Base-by-base conservation (phyloP, 2,113 vertebrate species). In the Larimichthys polyactis region DNA sequence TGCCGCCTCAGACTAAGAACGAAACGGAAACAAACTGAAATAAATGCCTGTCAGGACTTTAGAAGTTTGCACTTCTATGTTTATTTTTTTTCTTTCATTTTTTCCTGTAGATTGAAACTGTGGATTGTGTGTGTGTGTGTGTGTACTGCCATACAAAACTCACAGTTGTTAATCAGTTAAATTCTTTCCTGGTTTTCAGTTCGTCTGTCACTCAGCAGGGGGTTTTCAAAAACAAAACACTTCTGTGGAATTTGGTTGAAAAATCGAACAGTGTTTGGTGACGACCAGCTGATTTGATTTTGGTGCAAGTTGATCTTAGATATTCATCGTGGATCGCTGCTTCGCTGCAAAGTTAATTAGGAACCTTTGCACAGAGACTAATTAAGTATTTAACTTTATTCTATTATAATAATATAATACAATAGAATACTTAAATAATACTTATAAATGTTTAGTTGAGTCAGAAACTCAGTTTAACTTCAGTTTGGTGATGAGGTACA, bases 1-100 rank as follows among this genome's bases (percentile, higher is more conserved):
- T 54, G 55, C 15, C 20, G 67, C 62, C 49, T 87, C 80, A 62
- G 14, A 63, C 43, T 29, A 29, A 74, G 36, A 76, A 11, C 62
- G 4, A 46, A 7, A 51, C 36, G 29, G 59, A 69, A 65, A 67
- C 40, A 52, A 1, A 83, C 24, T 27, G 64, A 44, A 54, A 76
- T n/a, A 24, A 58, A 70, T 12, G 48, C 16, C 17, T 36, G 3
- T 66, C 40, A 70, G 12, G 16, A 64, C 64, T 51, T 72, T 11
- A 67, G 51, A 78, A 52, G 16, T 19, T 57, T 27, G 29, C 5
- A 44, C 24, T 54, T 27, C 22, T n/a, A 10, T 55, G 11, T 55
- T n/a, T 22, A 22, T 22, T 22, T 22, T 55, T 55, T 12, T 11
- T 22, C 52, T 55, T 12, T 22, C 52, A 22, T 20, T 58, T 64